These are phyloP conservation scores for Melieria crassipennis DNA, from an alignment of 2,888 invertebrate species.

Conservation along the genomic window DNA sequence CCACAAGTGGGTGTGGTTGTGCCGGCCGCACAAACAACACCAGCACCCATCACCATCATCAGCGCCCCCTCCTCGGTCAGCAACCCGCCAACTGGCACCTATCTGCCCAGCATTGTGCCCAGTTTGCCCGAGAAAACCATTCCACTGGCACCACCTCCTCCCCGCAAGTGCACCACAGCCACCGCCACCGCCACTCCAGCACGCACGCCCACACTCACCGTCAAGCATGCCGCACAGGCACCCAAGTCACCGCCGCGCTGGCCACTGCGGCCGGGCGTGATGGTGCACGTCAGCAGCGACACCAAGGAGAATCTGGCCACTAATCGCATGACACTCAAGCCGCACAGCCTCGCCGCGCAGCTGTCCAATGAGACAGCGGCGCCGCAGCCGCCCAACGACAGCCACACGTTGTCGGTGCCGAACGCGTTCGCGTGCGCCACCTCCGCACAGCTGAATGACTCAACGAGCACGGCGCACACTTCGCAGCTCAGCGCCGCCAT, in stretches of 20 bases:
- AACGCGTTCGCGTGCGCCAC: constrained; percentile 39
- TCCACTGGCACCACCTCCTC: constrained; percentile 26
- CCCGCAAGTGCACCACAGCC: background rate
- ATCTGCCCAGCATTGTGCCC: background rate
- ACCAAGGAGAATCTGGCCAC: constrained; percentile 79
- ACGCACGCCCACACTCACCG: constrained; percentile 39
- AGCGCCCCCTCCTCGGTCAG: constrained; percentile 25
- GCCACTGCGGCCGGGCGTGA: constrained; percentile 88
- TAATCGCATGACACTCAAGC: constrained; percentile 58
- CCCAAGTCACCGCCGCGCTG: constrained; percentile 71
- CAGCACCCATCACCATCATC: constrained; percentile 31
- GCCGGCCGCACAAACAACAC: constrained; percentile 45
- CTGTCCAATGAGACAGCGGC: constrained; percentile 47
- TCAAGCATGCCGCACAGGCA: constrained; percentile 46
- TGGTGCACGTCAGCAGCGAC: constrained; percentile 81
- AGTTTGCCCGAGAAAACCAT: constrained; percentile 20
- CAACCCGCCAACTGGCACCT: constrained; percentile 4
- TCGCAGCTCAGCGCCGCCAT: constrained; percentile 19
- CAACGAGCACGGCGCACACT: constrained; percentile 22
- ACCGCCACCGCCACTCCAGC: constrained; percentile 25
- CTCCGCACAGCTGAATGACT: constrained; percentile 37
- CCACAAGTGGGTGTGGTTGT: constrained; percentile 52
- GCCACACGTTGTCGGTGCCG: constrained; percentile 38
- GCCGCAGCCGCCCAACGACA: constrained; percentile 40
- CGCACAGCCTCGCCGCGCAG: constrained; percentile 45